Base-by-base conservation (phyloP, 1,140 invertebrate genomes). In the Mamestra configurata region DNA sequence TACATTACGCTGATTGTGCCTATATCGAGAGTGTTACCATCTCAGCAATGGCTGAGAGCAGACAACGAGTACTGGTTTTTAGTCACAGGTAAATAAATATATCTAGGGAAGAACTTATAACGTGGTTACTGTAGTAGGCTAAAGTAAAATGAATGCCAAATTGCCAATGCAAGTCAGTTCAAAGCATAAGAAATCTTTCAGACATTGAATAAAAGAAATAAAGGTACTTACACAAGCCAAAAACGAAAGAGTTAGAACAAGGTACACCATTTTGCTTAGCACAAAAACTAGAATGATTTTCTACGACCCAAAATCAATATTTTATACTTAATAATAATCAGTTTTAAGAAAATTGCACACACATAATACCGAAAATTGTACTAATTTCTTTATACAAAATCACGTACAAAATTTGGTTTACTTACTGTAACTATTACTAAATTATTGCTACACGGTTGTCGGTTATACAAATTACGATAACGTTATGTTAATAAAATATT, bases 291-390 rank as follows among this genome's bases (percentile, higher is more conserved):
- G 5, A 73, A 73, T 55, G 53, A 37, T 20, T 73, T 57, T 24
- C 3, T 22, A 20, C 20, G 0, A 10, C 10, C 43, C 11, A 55
- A 61, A 79, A 57, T 11, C 37, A 37, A 7, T 22, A 49, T 64
- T 82, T 49, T 76, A 76, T 79, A 75, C 49, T 20, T 46, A 43
- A 76, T 43, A 61, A 27, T 72, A 64, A 82, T 72, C 70, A 78
- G 15, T 72, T 81, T 61, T 71, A 7, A 43, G 35, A 72, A 77
- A 68, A 68, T 77, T 77, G 20, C 46, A 31, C 5, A 11, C 43
- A 35, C 8, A 5, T 15, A 37, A 35, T 71, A 35, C 46, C 57
- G 72, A 78, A 77, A 81, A 72, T 55, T 51, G 31, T 57, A 57
- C 53, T 15, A 35, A 68, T 51, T 6, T 80, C 46, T 40, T 20